Evolutionary conservation across 2,888 invertebrate genomes (phyloP), one percentile per base, ranked within the genome.

Genomic region (Bombylius major): DNA sequence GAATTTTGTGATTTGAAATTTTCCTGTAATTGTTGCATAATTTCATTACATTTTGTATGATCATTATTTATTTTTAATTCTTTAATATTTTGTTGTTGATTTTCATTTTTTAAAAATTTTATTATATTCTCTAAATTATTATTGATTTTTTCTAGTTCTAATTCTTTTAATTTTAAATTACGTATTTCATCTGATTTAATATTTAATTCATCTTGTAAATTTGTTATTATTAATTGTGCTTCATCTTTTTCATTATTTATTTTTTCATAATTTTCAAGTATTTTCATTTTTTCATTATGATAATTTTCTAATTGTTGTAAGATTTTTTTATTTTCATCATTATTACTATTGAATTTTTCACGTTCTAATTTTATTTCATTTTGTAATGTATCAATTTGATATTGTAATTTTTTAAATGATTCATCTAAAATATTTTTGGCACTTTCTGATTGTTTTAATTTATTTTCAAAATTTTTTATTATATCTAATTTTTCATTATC

Each of bases 271-370:
- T 58, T 56, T 14, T 57, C 53, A 13, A 58, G 49, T 34, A 54
- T 34, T 54, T 55, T 50, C 14, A 51, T 53, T 13, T 58, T 58
- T 47, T 56, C 54, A 42, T 54, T 54, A 23, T 50, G 36, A 50
- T 47, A 53, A 47, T 45, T 59, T 56, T 58, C 65, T 60, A 47
- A 67, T 64, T 57, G 65, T 65, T 50, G 61, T 58, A 47, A 11
- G 5, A 42, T 60, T 52, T n/a, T 36, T 7, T 39, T 50, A 6
- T 55, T 48, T 50, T 47, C n/a, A 47, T 49, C 45, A 31, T 36
- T 59, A 52, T 56, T 55, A 23, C 23, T 1, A 42, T 11, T 42
- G 39, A 42, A 42, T 11, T 42, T 42, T 11, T 42, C 39, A 11
- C 11, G 8, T 11, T 42, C 39, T 8, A 11, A 42, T 51, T 47